A percentile compares a stretch with the other conserved stretches of the same genome.
phyloP scores from a whole-genome alignment of 2,888 invertebrate species.

The Periphyllus acericola region DNA sequence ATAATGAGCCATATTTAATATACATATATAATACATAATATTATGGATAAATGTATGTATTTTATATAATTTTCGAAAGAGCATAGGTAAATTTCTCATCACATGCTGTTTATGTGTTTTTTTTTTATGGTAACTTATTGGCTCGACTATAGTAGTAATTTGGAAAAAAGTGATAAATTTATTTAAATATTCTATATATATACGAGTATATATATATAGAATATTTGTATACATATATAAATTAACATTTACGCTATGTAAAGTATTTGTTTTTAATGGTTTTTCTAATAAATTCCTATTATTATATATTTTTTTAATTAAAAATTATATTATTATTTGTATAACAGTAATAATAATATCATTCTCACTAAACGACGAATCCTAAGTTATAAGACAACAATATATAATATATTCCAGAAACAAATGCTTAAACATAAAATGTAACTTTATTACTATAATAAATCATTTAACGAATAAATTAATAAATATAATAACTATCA shows the following conservation, averaged over 20 bases:
- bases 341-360: slow-evolving; percentile 29
- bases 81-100: slow-evolving; percentile 10
- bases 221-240: not conserved
- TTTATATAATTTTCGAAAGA: slow-evolving; percentile 3
- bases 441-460: slow-evolving; percentile 33
- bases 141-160: slow-evolving; percentile 37
- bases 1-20: slow-evolving; percentile 46
- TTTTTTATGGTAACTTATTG: slow-evolving; percentile 41
- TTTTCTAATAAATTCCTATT: slow-evolving; percentile 36
- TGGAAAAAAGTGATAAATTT: slow-evolving; percentile 28
- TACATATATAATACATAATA: not conserved
- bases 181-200: slow-evolving; percentile 3
- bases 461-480: slow-evolving; percentile 55
- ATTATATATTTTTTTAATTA: slow-evolving; percentile 15
- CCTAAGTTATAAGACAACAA: slow-evolving; percentile 47
- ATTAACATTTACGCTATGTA: slow-evolving; percentile 36
- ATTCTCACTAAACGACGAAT: slow-evolving; percentile 51
- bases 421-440: slow-evolving; percentile 50
- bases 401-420: slow-evolving; percentile 29
- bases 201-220: not conserved
- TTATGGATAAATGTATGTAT: not conserved
- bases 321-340: slow-evolving; percentile 14
- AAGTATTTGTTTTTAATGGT: slow-evolving; percentile 3
- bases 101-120: not conserved
- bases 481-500: slow-evolving; percentile 56